Evolutionary conservation across 2,113 vertebrate genomes (phyloP), one percentile per base, ranked within the genome.

Genomic region (Cariama cristata): DNA sequence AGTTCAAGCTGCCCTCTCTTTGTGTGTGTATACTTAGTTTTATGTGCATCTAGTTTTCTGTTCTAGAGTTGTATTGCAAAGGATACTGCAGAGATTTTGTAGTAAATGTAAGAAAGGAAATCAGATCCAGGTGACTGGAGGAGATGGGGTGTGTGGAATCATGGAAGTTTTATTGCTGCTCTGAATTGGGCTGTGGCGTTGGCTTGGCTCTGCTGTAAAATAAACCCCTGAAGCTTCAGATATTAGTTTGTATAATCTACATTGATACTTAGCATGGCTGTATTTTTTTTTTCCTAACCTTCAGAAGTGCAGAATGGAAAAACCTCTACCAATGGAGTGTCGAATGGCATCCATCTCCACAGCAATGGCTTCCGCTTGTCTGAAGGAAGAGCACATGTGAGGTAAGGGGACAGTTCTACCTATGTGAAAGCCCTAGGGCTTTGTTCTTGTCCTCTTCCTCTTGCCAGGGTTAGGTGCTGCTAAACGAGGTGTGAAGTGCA

Each of bases 241-340:
- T 53, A 4, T 3, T 44, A 18, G 18, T 55, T 27, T 76, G n/a
- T 86, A 0, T 52, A 14, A 62, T 47, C 17, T 10, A 2, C 14
- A 2, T 0, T 32, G 80, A 18, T 38, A 3, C 15, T 71, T 52
- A 66, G 44, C 14, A 5, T 40, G 50, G 28, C 4, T 86, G 5
- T n/a, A 0, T 24, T 5, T 5, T 5, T 30, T 50, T 55, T 24
- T 5, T 16, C 45, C 35, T 79, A 53, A 55, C 62, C 40, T 94
- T 71, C 97, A 99, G 99, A 99, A 94, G 98, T 99, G 89, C 99
- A 99, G 98, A 99, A 99, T 55, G 99, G 99, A 59, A 99, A 99
- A 97, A 99, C 99, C 56, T 97, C 98, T 4, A 99, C 99, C 64
- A 99, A 99, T 2, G 99, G 99, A 2, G 97, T 99, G 90, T 99